These are phyloP conservation scores for Melinopterus prodromus DNA, from an alignment of 2,888 invertebrate genomes.

Conservation along the genomic window DNA sequence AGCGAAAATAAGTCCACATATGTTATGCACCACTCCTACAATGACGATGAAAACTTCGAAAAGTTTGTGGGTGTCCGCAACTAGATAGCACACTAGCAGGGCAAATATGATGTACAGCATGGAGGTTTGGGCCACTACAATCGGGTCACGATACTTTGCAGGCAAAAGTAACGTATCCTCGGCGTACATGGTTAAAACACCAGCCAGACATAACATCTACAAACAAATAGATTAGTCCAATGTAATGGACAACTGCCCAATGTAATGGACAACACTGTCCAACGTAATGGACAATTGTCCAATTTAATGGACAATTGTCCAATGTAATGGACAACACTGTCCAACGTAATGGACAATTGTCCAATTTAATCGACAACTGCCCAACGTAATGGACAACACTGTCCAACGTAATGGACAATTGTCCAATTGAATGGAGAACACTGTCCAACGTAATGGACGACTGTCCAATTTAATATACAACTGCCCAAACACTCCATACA, in stretches of 20 bases:
- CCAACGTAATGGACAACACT: too few relatives aligned
- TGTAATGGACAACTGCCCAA: too few relatives aligned
- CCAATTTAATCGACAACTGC: too few relatives aligned
- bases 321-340: too few relatives aligned
- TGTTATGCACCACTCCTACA: constrained; percentile 29
- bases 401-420: too few relatives aligned
- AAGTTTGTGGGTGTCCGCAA: constrained; percentile 33
- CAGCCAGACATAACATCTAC: not conserved
- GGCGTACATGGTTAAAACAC: not conserved
- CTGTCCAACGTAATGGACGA: too few relatives aligned
- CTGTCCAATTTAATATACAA: too few relatives aligned
- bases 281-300: too few relatives aligned
- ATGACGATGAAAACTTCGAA: constrained; percentile 34
- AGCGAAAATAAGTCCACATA: not conserved
- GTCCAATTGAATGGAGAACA: too few relatives aligned
- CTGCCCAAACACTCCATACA: not conserved
- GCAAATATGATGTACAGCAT: constrained; percentile 27
- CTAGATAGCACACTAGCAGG: constrained; percentile 32
- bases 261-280: too few relatives aligned
- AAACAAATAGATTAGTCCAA: not conserved
- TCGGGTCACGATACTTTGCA: not conserved
- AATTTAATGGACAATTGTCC: too few relatives aligned
- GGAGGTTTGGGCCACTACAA: not conserved
- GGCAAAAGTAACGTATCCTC: not conserved
- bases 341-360: too few relatives aligned